Evolutionary conservation across 2,113 vertebrate species (phyloP).

Genomic region (Syngnathus typhle): DNA sequence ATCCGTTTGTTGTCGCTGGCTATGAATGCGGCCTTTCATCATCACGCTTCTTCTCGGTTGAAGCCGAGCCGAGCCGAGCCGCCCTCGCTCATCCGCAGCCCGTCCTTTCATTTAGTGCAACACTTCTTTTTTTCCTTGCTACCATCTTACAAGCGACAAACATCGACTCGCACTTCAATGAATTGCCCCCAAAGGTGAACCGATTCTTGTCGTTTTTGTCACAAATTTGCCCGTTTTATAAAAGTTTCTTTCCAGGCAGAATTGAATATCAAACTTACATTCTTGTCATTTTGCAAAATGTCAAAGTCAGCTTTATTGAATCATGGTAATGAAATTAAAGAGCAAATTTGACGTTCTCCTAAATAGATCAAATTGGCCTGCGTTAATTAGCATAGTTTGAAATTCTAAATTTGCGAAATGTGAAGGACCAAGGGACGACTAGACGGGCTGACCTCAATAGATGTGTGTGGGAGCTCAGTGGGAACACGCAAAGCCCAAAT

Average conservation of each 20-base stretch:
- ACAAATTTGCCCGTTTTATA: no score
- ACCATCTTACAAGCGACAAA: constrained; percentile 33
- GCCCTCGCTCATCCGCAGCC: constrained; percentile 44
- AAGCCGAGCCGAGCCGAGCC: constrained; percentile 47
- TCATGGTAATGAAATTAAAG: no score
- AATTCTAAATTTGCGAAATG: not conserved
- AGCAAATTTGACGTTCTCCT: no score
- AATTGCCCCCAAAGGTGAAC: constrained; percentile 51
- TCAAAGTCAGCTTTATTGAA: no score
- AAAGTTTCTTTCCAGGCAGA: no score
- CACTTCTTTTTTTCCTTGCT: constrained; percentile 7
- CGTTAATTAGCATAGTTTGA: not conserved
- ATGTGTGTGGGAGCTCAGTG: not conserved
- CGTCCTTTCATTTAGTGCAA: constrained; percentile 33
- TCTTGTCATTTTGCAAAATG: no score
- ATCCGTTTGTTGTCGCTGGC: constrained; percentile 66
- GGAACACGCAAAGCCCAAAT: not conserved
- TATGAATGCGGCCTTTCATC: constrained; percentile 70
- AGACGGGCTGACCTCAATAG: no score
- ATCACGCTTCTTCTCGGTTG: constrained; percentile 47
- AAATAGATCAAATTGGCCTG: not conserved
- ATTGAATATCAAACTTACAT: no score
- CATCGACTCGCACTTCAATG: constrained; percentile 45
- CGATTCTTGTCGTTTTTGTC: constrained; percentile 23
- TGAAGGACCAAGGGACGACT: no score